Evolutionary conservation across 2,113 vertebrate genomes (phyloP), one percentile per base, ranked within the genome.

Genomic region (Tiliqua scincoides): DNA sequence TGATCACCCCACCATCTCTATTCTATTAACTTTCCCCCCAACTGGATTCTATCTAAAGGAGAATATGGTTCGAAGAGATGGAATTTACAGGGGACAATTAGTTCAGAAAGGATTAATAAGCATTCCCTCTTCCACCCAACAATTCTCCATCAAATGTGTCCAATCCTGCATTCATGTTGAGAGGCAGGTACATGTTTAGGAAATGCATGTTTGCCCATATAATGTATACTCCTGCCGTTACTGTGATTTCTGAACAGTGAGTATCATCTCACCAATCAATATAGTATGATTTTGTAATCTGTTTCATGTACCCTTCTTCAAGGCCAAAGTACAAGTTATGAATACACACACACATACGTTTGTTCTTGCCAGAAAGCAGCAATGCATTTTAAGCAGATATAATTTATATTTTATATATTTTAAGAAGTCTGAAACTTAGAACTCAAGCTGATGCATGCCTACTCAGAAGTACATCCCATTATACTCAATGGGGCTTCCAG

Each of bases 311-410:
- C 11, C 62, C 87, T 52, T 68, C 11, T 40, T 88, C 35, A 62
- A 18, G 21, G 67, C 6, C 74, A 78, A 78, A 85, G 65, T 59
- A n/a, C 65, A 73, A 9, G 43, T 9, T 57, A 62, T 32, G 18
- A 54, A 65, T 63, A 35, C 23, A 35, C 48, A 71, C 18, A 25
- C 74, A 37, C 65, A 48, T 18, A 68, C n/a, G 59, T 32, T 17
- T 80, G 40, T 48, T 80, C n/a, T 74, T 82, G 74, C 74, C 7
- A 74, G 12, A 90, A 73, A 40, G 11, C 86, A 89, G 67, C 12
- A 83, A 76, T 8, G 83, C 57, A 79, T 40, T 27, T 21, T 37
- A 57, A 37, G 7, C 3, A 25, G 54, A 78, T 3, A 54, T 23
- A 9, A 27, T 12, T 65, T 65, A 37, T 21, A 73, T 25, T 40